Evolutionary conservation across 2,113 vertebrate species (phyloP), one percentile per base, ranked within the genome.

Genomic region (Myrmecophaga tridactyla): DNA sequence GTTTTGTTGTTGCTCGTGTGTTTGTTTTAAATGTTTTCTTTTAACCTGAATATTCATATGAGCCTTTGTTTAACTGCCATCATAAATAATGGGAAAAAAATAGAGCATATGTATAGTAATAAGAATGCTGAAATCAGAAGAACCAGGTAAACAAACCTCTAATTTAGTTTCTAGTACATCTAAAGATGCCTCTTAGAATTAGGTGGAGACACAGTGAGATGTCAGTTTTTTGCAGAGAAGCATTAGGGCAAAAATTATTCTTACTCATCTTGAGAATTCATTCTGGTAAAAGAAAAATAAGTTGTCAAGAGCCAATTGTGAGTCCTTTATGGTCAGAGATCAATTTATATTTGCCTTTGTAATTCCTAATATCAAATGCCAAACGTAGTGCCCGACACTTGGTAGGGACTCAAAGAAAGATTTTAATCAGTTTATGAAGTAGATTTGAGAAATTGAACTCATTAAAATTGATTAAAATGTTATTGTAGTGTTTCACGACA

Each of bases 321-420:
- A 90, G 3, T 43, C 76, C 25, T 60, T 58, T 77, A 70, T 36
- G 56, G 39, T 92, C 41, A 56, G 41, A 82, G 53, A 82, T 94
- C 41, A 94, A 89, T 2, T 62, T 90, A 77, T 89, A 93, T 76
- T 95, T 51, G 60, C 51, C 80, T 89, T 92, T 58, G 31, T 34
- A 94, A 41, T 78, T 53, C 48, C 18, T 89, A 78, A 63, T 18
- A 60, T 86, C 56, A 84, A 93, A 96, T 84, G 48, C 3, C 34
- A 83, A 89, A 56, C 23, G 27, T 58, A 62, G 84, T 81, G 15
- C 58, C 5, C 41, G 12, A 78, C 65, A 46, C 4, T n/a, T 10
- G 25, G 7, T 51, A 78, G 15, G 0, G 17, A 83, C 15, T 92
- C 27, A 72, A 75, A 15, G 46, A 58, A 51, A 51, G 6, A 96